Conservation (phyloP, 1,140 invertebrate genomes). For the Monochamus saltuarius region DNA sequence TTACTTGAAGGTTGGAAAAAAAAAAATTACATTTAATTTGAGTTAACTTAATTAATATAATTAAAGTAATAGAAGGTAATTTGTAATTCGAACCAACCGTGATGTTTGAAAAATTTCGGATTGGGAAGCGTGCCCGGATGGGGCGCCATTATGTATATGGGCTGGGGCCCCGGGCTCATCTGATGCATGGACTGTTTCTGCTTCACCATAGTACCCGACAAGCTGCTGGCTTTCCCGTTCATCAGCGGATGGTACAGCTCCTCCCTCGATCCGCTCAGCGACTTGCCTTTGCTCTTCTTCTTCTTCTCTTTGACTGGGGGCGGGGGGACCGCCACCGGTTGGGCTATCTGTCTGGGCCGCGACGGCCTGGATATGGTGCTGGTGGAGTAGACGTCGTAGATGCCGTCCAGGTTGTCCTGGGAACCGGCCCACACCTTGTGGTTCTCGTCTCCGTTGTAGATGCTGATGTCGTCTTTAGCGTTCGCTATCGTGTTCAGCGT, state of each 20-base stretch:
- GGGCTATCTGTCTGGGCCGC: conserved; percentile 75
- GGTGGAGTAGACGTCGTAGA: conserved; percentile 71
- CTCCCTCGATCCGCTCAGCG: conserved; percentile 52
- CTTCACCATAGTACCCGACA: conserved; percentile 49
- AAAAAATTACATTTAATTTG: not conserved
- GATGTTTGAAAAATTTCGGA: conserved; percentile 49
- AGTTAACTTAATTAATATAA: too few relatives aligned
- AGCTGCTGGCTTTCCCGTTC: conserved; percentile 53
- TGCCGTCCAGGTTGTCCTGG: conserved; percentile 68
- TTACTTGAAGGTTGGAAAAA: too few relatives aligned
- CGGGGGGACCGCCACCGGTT: conserved; percentile 76
- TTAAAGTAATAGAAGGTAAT: not conserved
- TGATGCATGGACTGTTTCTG: conserved; percentile 31
- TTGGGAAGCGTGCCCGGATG: conserved; percentile 49
- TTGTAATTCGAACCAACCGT: conserved; percentile 36
- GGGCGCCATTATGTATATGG: conserved; percentile 50
- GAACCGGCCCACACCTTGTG: conserved; percentile 90
- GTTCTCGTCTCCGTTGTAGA: conserved; percentile 89
- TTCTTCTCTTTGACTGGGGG: conserved; percentile 69
- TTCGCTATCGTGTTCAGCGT: conserved; percentile 59
- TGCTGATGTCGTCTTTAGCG: conserved; percentile 49
- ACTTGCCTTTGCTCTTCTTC: conserved; percentile 59
- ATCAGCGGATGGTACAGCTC: conserved; percentile 53
- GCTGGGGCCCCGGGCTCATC: conserved; percentile 38
- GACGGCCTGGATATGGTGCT: conserved; percentile 75